Evolutionary conservation across 2,113 vertebrate species (phyloP).

Genomic region (Cynopterus brachyotis): DNA sequence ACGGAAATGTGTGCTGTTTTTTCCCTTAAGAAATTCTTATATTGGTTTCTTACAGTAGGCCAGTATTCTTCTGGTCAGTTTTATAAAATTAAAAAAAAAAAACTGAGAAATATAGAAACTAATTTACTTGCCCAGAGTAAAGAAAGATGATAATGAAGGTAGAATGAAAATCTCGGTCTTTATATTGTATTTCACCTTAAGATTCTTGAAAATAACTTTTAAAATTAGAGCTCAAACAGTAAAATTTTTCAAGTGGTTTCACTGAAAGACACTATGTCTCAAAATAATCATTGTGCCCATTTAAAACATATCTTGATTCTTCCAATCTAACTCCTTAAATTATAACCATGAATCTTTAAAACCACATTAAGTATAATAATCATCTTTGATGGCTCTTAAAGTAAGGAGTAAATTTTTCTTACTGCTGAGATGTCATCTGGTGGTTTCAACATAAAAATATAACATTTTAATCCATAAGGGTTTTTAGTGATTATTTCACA

Average conservation of each 20-base stretch:
- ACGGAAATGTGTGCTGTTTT: not conserved
- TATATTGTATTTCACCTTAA: not conserved
- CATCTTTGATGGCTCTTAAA: not conserved
- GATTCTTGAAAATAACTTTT: not conserved
- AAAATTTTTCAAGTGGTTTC: not conserved
- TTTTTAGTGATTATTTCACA: slow-evolving; percentile 4
- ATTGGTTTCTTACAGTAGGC: not conserved
- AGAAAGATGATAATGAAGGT: not conserved
- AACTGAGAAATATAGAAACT: not conserved
- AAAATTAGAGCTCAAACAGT: not conserved
- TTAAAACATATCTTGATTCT: not conserved
- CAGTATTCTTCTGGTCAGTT: not conserved
- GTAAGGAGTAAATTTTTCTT: not conserved
- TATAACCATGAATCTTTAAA: not conserved
- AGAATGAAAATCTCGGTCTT: slow-evolving; percentile 25
- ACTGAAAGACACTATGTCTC: not conserved
- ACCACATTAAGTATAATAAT: not conserved
- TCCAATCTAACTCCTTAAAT: not conserved
- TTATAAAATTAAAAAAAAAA: not conserved
- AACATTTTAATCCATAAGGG: not conserved
- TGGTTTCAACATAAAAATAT: not conserved
- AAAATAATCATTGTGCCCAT: not conserved
- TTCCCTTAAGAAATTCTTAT: not conserved
- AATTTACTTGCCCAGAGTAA: not conserved
- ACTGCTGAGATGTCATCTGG: not conserved